Evolutionary conservation across 2,888 invertebrate species (phyloP), one percentile per base, ranked within the genome.

Genomic region (Phymatocera aterrima): DNA sequence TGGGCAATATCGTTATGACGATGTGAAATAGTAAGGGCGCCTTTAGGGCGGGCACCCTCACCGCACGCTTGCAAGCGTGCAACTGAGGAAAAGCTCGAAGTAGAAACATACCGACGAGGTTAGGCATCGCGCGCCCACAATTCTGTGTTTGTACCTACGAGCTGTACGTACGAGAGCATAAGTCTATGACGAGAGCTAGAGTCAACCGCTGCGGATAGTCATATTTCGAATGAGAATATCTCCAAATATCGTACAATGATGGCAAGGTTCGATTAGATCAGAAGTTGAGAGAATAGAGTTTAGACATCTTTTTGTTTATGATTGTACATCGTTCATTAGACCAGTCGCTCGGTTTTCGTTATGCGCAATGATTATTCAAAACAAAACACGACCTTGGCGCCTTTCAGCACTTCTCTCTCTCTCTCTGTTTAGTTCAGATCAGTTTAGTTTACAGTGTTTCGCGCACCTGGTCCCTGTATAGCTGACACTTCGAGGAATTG

Each of bases 1-100:
- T 48, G 18, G 6, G 15, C 40, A 15, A 15, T 37, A 37, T 4
- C 2, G 18, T 72, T 18, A 18, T 10, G n/a, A 15, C 46, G 24
- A 46, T 10, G 34, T n/a, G 21, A 15, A 57, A 21, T 21, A 28
- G 40, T 24, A 75, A 57, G 75, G 75, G 75, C 60, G 75, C 75
- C 75, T 75, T 54, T 43, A 40, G 75, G 75, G 78, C 78, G 74
- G 70, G 80, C 86, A 86, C 86, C 86, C 87, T 85, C 82, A 83
- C 83, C 82, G 83, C 80, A 82, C 83, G 85, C 86, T 84, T 86
- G 84, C 86, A 83, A 83, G 83, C 79, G 83, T 82, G 82, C 80
- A 82, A 87, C 86, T 87, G 86, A 83, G 64, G 65, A 64, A 43
- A 37, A 51, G 57, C 60, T 43, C 75, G 46, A 21, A 57, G 75